phyloP scores from a whole-genome alignment of 2,797 vertebrate species.

The Neosilurus hyrtlii region DNA sequence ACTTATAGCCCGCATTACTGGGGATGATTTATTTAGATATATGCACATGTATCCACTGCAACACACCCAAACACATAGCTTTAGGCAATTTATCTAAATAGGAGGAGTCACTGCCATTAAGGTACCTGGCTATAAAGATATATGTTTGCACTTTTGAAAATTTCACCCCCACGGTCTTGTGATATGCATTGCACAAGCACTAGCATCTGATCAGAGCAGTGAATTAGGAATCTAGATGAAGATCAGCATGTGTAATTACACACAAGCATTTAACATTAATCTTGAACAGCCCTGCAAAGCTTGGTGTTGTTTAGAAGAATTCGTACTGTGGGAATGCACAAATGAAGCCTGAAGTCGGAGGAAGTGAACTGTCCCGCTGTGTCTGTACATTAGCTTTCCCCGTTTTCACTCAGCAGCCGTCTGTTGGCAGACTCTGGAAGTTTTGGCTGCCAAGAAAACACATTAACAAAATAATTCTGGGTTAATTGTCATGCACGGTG shows the following conservation, averaged over 20 bases:
- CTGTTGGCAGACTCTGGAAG: constrained; percentile 52
- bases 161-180: neutral
- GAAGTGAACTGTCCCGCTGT: constrained; percentile 45
- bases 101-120: neutral
- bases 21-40: constrained; percentile 36
- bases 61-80: constrained; percentile 6
- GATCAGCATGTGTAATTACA: constrained; percentile 55
- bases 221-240: constrained; percentile 56
- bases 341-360: constrained; percentile 42
- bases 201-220: constrained; percentile 30
- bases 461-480: constrained; percentile 56
- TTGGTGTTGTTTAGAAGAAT: constrained; percentile 30
- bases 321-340: constrained; percentile 43
- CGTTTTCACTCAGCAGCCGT: constrained; percentile 54
- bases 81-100: constrained; percentile 33
- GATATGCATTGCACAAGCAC: neutral
- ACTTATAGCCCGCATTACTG: constrained; percentile 24
- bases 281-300: constrained; percentile 51
- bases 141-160: constrained; percentile 34
- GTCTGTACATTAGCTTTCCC: constrained; percentile 55
- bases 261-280: constrained; percentile 58
- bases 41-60: neutral
- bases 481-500: constrained; percentile 50
- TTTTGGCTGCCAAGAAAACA: constrained; percentile 59
- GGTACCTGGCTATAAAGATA: constrained; percentile 17